phyloP scores from a whole-genome alignment of 2,888 invertebrate species.

The Plagiodera versicolora region DNA sequence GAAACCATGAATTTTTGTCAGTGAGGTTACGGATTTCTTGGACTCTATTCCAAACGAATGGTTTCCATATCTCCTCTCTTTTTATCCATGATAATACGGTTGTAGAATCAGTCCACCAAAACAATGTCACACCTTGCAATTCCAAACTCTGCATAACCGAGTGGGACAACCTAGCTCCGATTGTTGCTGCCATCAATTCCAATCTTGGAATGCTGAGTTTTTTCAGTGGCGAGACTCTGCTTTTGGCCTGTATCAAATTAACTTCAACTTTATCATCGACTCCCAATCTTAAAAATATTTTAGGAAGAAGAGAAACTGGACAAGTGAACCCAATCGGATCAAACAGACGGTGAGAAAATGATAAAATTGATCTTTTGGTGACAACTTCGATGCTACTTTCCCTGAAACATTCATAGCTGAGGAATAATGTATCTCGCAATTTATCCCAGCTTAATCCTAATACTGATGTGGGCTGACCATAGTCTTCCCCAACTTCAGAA shows the following conservation, averaged over 20 bases:
- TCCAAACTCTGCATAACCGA: not conserved
- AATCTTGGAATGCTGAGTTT: slow-evolving; percentile 10
- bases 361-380: slow-evolving; percentile 6
- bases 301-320: not conserved
- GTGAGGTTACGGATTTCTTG: slow-evolving; percentile 42
- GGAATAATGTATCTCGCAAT: not conserved
- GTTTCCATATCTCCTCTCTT: slow-evolving; percentile 35
- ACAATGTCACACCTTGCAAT: not conserved
- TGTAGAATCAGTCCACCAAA: slow-evolving; percentile 39
- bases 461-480: not conserved
- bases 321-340: slow-evolving; percentile 8
- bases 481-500: not conserved
- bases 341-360: not conserved
- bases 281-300: not conserved
- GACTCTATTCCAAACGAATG: slow-evolving; percentile 41
- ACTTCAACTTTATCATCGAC: not conserved
- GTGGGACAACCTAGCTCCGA: slow-evolving; percentile 9
- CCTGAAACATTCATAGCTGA: slow-evolving; percentile 2
- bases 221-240: slow-evolving; percentile 8
- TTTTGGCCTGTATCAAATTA: slow-evolving; percentile 4
- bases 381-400: not conserved
- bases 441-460: not conserved
- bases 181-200: slow-evolving; percentile 7
- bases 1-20: slow-evolving; percentile 32
- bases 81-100: slow-evolving; percentile 41